Percentiles rank a stretch among this genome's conserved stretches.
Evolutionary conservation across 2,888 invertebrate species (phyloP).

Genomic region (Prosopocoilus inquinatus): DNA sequence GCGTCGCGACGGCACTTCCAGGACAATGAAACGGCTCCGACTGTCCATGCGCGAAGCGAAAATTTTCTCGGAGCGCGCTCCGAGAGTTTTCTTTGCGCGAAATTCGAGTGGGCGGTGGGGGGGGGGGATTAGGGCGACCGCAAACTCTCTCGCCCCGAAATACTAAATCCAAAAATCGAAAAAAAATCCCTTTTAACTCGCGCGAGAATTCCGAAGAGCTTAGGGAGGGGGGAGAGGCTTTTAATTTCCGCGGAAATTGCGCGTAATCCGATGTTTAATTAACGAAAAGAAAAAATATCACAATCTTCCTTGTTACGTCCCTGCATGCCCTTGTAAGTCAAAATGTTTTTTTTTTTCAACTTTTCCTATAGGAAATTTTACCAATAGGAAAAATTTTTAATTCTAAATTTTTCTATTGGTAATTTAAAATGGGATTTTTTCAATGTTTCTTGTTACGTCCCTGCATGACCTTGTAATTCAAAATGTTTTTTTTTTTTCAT

Average conservation of each 20-base stretch:
- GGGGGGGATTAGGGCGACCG: neutral
- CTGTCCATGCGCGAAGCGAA: constrained; percentile 21
- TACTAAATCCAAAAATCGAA: neutral
- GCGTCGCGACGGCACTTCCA: constrained; percentile 23
- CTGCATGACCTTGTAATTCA: too few species aligned
- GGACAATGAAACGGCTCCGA: constrained; percentile 17
- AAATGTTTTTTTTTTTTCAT: too few species aligned
- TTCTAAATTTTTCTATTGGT: too few species aligned
- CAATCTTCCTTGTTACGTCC: too few species aligned
- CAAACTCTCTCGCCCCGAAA: neutral
- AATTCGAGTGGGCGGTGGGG: neutral
- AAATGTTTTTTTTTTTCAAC: too few species aligned
- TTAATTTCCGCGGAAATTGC: neutral
- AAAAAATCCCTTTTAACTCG: neutral
- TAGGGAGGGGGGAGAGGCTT: neutral
- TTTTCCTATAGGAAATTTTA: too few species aligned
- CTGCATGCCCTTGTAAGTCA: too few species aligned
- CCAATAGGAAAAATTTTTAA: too few species aligned
- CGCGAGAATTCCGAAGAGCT: neutral
- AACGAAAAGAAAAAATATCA: too few species aligned
- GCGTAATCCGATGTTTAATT: too few species aligned
- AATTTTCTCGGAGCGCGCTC: constrained; percentile 6
- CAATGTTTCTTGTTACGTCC: too few species aligned
- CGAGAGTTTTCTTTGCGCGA: constrained; percentile 1
- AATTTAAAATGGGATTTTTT: too few species aligned